These are phyloP conservation scores for Toxostoma redivivum DNA, from an alignment of 2,113 vertebrate genomes.

Conservation along the genomic window DNA sequence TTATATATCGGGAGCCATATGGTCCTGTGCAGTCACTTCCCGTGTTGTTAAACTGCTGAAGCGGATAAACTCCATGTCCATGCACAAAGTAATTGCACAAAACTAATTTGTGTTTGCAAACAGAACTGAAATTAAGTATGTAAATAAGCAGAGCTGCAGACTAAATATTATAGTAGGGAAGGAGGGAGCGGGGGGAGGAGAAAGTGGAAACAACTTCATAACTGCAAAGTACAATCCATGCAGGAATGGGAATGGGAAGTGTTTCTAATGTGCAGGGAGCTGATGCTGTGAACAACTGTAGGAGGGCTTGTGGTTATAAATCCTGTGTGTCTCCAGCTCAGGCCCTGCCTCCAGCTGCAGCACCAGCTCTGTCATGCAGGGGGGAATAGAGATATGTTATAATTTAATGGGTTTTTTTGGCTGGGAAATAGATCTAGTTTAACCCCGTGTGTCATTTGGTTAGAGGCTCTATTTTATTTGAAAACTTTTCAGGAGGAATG, in stretches of 20 bases:
- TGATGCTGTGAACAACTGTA: not conserved
- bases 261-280: slow-evolving; percentile 4
- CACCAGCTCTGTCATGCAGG: not conserved
- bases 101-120: slow-evolving; percentile 81
- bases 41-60: slow-evolving; percentile 61
- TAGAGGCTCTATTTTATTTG: not conserved
- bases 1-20: slow-evolving; percentile 73
- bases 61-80: slow-evolving; percentile 69
- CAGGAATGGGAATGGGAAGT: not conserved
- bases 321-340: not conserved
- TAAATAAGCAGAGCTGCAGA: slow-evolving; percentile 74
- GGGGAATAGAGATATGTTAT: not conserved
- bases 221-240: not conserved
- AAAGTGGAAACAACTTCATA: slow-evolving; percentile 40
- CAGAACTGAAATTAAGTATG: slow-evolving; percentile 74
- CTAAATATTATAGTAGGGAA: slow-evolving; percentile 66
- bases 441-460: not conserved
- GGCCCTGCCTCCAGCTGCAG: slow-evolving; percentile 19
- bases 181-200: not conserved
- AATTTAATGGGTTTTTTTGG: not conserved
- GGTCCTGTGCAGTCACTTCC: slow-evolving; percentile 53
- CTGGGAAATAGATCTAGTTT: slow-evolving; percentile 8
- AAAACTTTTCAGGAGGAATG: not conserved
- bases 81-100: slow-evolving; percentile 75
- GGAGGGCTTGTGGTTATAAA: slow-evolving; percentile 1